Evolutionary conservation across 2,113 vertebrate species (phyloP), one percentile per base, ranked within the genome.

Genomic region (Percopsis transmontana): DNA sequence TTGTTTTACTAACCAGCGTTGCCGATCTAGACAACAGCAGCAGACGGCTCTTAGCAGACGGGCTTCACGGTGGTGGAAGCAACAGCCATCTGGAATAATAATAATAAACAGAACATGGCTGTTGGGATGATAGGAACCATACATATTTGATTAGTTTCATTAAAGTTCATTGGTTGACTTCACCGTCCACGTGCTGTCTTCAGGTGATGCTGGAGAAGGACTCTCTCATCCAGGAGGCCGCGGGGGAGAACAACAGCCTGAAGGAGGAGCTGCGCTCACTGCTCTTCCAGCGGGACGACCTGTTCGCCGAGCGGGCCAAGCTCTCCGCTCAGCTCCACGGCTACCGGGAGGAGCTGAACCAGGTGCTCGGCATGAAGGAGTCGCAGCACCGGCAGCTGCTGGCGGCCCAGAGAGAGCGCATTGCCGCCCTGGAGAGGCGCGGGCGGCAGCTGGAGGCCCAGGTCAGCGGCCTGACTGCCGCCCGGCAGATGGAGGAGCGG

Each of bases 341-440:
- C 0, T 98, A 96, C 21, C 91, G 97, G 2, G 91, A 97, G 5
- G 95, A 99, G 62, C 91, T 99, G 42, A 96, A 96, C 50, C 93
- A 96, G 42, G 94, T 99, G 47, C 93, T 99, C 72, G 85, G 92
- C 53, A 93, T 97, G 91, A 99, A 99, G 87, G 97, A 99, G 54
- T 93, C 87, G 3, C 97, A 99, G 27, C 95, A 97, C 76, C 96
- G 94, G 61, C 93, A 96, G n/a, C 92, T 97, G 9, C 92, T 97
- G 68, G 89, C 92, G 12, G 85, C 82, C 2, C 95, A 98, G 67
- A 83, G 91, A 15, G 93, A 94, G 68, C 90, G 68, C 1, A 94
- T 95, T 55, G 74, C 89, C 0, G 72, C 89, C 13, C 87, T 99
- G 75, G 94, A 95, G 75, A 89, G 70, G 52, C 90, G 95, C 44